Base-by-base conservation (phyloP, 2,888 invertebrate species). In the Macrophya alboannulata region DNA sequence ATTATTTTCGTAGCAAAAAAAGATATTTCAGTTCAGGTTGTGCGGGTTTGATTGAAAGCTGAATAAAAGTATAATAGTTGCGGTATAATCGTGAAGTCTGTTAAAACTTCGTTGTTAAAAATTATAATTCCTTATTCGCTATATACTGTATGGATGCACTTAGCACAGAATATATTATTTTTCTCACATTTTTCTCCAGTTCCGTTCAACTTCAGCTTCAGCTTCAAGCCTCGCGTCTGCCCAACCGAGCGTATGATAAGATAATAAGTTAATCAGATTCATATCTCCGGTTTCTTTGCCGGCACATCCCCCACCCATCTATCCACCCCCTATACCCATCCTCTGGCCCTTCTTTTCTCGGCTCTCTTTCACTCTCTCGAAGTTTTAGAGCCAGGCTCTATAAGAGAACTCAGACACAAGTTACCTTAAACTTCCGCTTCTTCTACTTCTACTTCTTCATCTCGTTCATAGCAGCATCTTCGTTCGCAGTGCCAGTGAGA, bases 221-320 rank as follows among this genome's bases (percentile, higher is more conserved):
- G 37, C 77, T 77, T 48, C 48, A 77, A 77, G 77, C 51, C 77
- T 77, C 51, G 77, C 5, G 51, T 77, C 77, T 77, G 55, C 55
- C 81, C 81, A 81, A 81, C 83, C 68, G 83, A 83, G 83, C 83
- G 83, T 59, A 17, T 71, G 83, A 83, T 83, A 48, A 68, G 83
- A 83, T 85, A 86, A 87, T 86, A 85, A 86, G 81, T 86, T 86
- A 86, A 87, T 87, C 84, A 86, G 85, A 87, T 86, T 87, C 82
- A 84, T 82, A 86, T 83, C 81, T 83, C 83, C 83, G 68, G 48
- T 83, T 71, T 83, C 51, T 71, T 68, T 59, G 68, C 83, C 43
- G n/a, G 68, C 65, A 83, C 48, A n/a, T 43, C 37, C 68, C 71
- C 72, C 37, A 6, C 55, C n/a, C 55, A n/a, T n/a, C 51, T 17